Evolutionary conservation across 2,113 vertebrate genomes (phyloP).

Genomic region (Numida meleagris): DNA sequence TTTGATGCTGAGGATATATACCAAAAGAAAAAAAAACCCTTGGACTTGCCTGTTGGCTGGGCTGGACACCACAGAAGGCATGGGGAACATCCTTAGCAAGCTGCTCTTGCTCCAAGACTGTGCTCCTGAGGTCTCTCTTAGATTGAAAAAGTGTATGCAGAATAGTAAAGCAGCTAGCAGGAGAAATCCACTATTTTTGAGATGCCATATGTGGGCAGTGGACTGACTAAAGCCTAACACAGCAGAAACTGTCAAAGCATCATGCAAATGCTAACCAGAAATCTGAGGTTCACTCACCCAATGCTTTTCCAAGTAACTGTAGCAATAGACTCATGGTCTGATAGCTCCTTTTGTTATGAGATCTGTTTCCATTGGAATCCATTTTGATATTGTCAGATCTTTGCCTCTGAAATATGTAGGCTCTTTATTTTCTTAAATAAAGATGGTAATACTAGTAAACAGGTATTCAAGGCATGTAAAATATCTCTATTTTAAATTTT

Average conservation of each 20-base stretch:
- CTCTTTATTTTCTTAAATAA: not conserved
- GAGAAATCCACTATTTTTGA: not conserved
- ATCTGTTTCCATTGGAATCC: not conserved
- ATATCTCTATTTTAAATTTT: not conserved
- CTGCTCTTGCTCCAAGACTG: not conserved
- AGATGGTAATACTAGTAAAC: not conserved
- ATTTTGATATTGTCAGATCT: not conserved
- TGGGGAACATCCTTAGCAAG: not conserved
- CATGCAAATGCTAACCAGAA: not conserved
- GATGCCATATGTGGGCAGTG: rapidly evolving
- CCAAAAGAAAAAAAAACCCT: not conserved
- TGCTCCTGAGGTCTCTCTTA: not conserved
- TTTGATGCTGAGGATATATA: rapidly evolving
- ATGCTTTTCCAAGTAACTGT: not conserved
- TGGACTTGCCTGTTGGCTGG: rapidly evolving
- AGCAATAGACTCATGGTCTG: not conserved
- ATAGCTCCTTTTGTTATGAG: not conserved
- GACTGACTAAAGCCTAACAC: not conserved
- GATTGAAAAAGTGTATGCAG: not conserved
- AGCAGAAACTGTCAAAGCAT: not conserved
- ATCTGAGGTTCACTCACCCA: rapidly evolving
- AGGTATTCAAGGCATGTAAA: not conserved
- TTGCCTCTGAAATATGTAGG: not conserved
- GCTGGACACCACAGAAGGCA: rapidly evolving
- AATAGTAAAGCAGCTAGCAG: not conserved